phyloP scores from a whole-genome alignment of 2,113 vertebrate genomes.

The Erythrolamprus reginae region DNA sequence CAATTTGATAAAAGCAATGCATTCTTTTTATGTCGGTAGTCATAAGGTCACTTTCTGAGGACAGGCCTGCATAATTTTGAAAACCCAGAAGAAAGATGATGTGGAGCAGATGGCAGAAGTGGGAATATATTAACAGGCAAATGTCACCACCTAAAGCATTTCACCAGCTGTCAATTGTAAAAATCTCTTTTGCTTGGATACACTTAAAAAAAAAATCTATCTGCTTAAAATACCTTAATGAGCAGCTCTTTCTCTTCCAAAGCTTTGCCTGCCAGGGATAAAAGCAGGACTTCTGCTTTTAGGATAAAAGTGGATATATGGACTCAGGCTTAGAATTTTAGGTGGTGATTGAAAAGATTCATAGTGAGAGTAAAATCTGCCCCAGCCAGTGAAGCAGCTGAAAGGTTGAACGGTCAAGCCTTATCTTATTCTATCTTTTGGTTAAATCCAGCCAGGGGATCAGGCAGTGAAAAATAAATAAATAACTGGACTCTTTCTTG shows the following conservation, averaged over 20 bases:
- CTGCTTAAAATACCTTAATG: slow-evolving; percentile 39
- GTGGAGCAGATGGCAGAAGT: slow-evolving; percentile 7
- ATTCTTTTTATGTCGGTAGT: slow-evolving; percentile 33
- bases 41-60: slow-evolving; percentile 39
- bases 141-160: slow-evolving; percentile 21
- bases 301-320: not conserved
- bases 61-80: slow-evolving; percentile 17
- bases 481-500: not conserved
- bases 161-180: slow-evolving; percentile 37
- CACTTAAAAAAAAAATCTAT: slow-evolving; percentile 1
- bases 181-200: slow-evolving; percentile 33
- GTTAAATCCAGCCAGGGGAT: slow-evolving; percentile 28
- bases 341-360: not conserved
- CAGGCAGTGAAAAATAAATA: slow-evolving; percentile 41
- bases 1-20: slow-evolving; percentile 38
- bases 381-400: slow-evolving; percentile 13
- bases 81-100: not conserved
- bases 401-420: slow-evolving; percentile 28
- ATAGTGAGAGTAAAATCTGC: slow-evolving; percentile 8
- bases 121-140: slow-evolving; percentile 30
- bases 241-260: slow-evolving; percentile 42
- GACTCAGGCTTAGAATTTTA: rapidly evolving
- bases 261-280: slow-evolving; percentile 39
- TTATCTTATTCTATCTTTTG: slow-evolving; percentile 39
- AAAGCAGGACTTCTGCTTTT: slow-evolving; percentile 35